Evolutionary conservation across 2,113 vertebrate species (phyloP).

Genomic region (Phylloscopus whistleri): DNA sequence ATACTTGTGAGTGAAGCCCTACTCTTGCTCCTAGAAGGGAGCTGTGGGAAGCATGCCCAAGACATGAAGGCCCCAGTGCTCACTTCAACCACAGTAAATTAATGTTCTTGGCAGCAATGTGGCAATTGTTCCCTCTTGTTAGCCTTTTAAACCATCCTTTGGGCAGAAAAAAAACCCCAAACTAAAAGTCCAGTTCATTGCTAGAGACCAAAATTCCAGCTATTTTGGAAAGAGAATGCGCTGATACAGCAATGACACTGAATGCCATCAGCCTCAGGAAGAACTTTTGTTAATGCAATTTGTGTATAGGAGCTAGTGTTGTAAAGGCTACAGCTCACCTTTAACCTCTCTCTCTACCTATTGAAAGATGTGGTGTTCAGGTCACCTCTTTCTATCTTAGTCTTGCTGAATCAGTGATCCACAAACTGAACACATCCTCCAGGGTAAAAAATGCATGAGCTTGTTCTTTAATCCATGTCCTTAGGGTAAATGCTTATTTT

Average conservation of each 20-base stretch:
- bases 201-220: neutral
- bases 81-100: neutral
- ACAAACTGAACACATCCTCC: neutral
- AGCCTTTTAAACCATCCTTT: neutral
- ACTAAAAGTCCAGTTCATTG: neutral
- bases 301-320: neutral
- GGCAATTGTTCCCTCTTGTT: neutral
- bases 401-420: slow-evolving; percentile 19
- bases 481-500: slow-evolving; percentile 25
- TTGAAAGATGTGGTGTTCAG: neutral
- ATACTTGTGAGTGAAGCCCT: neutral
- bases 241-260: neutral
- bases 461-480: slow-evolving; percentile 28
- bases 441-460: slow-evolving; percentile 6
- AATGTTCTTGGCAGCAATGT: neutral
- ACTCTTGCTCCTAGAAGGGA: neutral
- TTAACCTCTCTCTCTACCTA: neutral
- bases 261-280: neutral
- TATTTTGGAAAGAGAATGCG: neutral
- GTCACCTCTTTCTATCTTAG: neutral
- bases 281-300: neutral
- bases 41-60: neutral
- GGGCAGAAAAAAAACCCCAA: neutral
- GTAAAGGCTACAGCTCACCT: neutral
- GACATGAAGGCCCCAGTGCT: neutral